Conservation (phyloP, 2,113 vertebrate species). For the Pycnonotus jocosus region DNA sequence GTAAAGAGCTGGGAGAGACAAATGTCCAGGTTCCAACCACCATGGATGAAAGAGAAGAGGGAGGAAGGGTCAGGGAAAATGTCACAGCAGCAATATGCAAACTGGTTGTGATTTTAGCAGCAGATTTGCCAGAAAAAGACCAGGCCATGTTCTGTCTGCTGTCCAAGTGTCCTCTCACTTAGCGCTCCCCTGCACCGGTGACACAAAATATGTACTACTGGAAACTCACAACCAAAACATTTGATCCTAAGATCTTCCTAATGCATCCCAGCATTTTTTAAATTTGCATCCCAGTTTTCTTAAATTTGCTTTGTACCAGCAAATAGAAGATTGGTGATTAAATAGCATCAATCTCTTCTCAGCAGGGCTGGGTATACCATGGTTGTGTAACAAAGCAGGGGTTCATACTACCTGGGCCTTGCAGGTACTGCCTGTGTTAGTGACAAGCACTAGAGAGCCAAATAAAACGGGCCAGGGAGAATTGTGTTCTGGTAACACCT, state of each 20-base stretch:
- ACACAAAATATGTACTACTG: rapidly evolving
- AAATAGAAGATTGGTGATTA: neutral
- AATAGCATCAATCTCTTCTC: neutral
- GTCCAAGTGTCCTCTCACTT: neutral
- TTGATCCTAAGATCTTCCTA: neutral
- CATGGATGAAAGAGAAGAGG: neutral
- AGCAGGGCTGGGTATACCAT: neutral
- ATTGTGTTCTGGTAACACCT: neutral
- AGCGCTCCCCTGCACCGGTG: neutral
- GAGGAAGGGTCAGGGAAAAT: neutral
- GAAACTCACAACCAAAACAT: neutral
- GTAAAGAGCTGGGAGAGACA: neutral
- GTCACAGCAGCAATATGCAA: neutral
- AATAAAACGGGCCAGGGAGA: neutral
- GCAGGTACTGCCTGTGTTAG: neutral
- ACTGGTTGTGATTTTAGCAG: neutral
- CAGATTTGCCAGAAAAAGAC: neutral
- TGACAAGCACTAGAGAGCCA: neutral
- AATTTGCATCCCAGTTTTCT: neutral
- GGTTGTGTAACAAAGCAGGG: neutral
- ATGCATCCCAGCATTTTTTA: neutral
- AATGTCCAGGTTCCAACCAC: neutral
- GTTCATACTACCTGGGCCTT: rapidly evolving
- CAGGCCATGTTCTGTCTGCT: neutral
- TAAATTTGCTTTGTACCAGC: neutral